phyloP scores from a whole-genome alignment of 1,140 invertebrate species.

The Armadillidium nasatum region DNA sequence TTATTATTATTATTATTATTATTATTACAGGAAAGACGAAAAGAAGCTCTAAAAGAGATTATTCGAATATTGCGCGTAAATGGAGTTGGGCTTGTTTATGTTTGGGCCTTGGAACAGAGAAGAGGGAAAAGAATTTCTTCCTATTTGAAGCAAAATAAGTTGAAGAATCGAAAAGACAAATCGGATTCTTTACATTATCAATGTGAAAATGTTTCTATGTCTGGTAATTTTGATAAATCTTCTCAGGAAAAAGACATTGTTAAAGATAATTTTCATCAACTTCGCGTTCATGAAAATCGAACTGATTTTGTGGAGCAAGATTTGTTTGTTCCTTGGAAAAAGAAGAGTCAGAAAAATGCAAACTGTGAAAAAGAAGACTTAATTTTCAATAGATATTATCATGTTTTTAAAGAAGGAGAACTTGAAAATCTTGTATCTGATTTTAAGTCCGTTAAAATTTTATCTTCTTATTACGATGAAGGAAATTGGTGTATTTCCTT shows the following conservation, averaged over 20 bases:
- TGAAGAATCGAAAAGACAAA: neutral
- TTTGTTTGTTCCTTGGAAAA: constrained; percentile 56
- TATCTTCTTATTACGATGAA: constrained; percentile 84
- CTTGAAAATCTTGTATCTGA: constrained; percentile 65
- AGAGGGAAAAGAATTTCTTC: constrained; percentile 62
- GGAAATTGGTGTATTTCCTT: constrained; percentile 91
- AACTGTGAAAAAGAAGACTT: constrained; percentile 47
- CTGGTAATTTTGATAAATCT: neutral
- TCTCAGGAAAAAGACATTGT: neutral
- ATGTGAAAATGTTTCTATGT: neutral
- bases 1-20: too few species aligned
- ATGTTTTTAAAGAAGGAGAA: constrained; percentile 86
- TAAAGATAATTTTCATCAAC: neutral
- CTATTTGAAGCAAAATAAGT: constrained; percentile 62
- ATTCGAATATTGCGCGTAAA: constrained; percentile 62
- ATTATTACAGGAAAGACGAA: constrained; percentile 60
- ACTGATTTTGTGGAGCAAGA: constrained; percentile 75
- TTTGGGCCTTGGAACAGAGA: constrained; percentile 90
- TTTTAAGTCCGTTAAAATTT: constrained; percentile 56
- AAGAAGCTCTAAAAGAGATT: constrained; percentile 70
- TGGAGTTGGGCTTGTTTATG: constrained; percentile 79
- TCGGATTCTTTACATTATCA: neutral
- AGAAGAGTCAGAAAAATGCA: constrained; percentile 41
- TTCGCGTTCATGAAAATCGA: constrained; percentile 70
- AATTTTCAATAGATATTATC: constrained; percentile 73